These are phyloP conservation scores for Patella caerulea DNA, from an alignment of 2,888 invertebrate genomes.

Conservation along the genomic window DNA sequence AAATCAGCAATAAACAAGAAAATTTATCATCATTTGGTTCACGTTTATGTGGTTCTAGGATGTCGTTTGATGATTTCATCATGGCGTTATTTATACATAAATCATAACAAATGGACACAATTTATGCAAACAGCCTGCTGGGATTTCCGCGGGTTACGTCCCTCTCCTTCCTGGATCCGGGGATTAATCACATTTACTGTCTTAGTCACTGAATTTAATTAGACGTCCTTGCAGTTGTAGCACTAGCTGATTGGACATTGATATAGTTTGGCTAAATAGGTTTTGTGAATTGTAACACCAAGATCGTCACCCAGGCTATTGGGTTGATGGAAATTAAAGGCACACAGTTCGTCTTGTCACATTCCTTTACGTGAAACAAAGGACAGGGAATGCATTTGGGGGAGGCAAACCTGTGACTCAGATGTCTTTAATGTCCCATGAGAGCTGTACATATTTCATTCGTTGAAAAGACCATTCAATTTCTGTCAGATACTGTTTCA, in stretches of 20 bases:
- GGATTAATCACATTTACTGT: constrained; percentile 9
- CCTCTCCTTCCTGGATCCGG: background rate
- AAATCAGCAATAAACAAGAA: background rate
- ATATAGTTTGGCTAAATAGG: background rate
- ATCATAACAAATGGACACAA: constrained; percentile 3
- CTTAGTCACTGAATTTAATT: constrained; percentile 12
- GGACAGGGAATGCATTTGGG: background rate
- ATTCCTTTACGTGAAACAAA: constrained; percentile 1
- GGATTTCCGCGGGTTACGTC: background rate
- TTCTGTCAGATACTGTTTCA: constrained; percentile 8
- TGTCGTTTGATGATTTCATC: constrained; percentile 5
- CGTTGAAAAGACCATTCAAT: constrained; percentile 9
- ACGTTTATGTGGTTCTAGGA: background rate
- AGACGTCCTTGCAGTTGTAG: background rate
- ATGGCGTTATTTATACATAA: background rate
- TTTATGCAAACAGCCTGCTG: background rate
- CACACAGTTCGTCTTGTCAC: background rate
- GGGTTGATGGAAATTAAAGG: constrained; percentile 8
- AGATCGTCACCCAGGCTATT: background rate
- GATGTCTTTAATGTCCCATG: constrained; percentile 10
- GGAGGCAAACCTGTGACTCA: constrained; percentile 5
- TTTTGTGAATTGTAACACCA: background rate
- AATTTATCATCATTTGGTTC: constrained; percentile 1
- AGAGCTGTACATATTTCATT: constrained; percentile 7
- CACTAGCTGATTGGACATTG: background rate